Evolutionary conservation across 2,113 vertebrate genomes (phyloP).

Genomic region (Hemiprocne comata): DNA sequence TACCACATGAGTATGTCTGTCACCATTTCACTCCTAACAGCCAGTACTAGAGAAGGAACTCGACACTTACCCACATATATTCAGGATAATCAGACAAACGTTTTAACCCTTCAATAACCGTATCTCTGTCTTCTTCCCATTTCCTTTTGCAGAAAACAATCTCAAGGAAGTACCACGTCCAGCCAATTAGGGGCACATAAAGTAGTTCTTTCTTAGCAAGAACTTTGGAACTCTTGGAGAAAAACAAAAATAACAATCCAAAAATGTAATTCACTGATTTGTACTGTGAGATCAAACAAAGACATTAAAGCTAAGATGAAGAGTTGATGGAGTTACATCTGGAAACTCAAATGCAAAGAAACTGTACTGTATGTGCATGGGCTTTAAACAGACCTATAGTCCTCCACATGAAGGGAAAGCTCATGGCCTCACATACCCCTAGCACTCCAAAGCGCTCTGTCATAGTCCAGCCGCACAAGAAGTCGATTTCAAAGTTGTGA

Average conservation of each 20-base stretch:
- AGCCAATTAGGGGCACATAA: conserved; percentile 95
- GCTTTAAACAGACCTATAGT: background rate
- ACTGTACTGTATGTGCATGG: too few species aligned
- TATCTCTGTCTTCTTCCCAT: conserved; percentile 96
- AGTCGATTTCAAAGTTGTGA: conserved; percentile 98
- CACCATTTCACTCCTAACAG: background rate
- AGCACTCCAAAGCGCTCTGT: conserved; percentile 93
- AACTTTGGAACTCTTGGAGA: conserved; percentile 92
- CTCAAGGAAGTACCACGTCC: conserved; percentile 99
- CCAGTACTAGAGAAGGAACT: background rate
- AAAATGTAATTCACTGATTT: background rate
- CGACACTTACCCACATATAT: conserved; percentile 93
- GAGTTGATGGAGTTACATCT: background rate
- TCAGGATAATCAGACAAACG: conserved; percentile 92
- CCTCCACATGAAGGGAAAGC: background rate
- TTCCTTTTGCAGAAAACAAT: conserved; percentile 97
- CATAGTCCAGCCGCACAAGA: conserved; percentile 98
- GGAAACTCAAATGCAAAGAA: background rate
- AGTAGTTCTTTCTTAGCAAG: conserved; percentile 95
- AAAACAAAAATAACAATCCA: background rate
- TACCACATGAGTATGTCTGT: background rate
- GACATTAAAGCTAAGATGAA: background rate
- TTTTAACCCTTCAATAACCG: conserved; percentile 84
- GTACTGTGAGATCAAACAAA: background rate
- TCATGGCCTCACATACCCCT: conserved; percentile 80